Conservation (phyloP, 1,140 invertebrate species). For the Danaus melanippus region DNA sequence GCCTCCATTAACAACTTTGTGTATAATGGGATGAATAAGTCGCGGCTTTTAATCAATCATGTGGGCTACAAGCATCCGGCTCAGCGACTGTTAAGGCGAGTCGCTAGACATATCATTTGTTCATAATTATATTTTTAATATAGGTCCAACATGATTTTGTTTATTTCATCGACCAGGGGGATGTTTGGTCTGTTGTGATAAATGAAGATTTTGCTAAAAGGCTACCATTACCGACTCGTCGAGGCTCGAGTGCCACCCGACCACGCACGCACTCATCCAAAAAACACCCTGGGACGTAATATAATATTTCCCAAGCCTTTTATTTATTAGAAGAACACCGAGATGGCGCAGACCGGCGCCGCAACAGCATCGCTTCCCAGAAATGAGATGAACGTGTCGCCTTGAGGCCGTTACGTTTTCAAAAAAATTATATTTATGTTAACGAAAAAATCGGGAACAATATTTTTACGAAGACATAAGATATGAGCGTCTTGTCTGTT, state of each 20-base stretch:
- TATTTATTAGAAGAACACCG: slow-evolving; percentile 60
- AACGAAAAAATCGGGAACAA: slow-evolving; percentile 63
- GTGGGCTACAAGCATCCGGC: slow-evolving; percentile 47
- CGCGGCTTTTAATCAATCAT: slow-evolving; percentile 67
- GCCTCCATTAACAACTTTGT: slow-evolving; percentile 65
- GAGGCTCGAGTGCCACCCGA: slow-evolving; percentile 46
- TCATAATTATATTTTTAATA: slow-evolving; percentile 17
- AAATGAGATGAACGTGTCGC: slow-evolving; percentile 58
- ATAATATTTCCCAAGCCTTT: slow-evolving; percentile 70
- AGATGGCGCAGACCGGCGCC: slow-evolving; percentile 44
- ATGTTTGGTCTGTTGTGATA: too few species aligned
- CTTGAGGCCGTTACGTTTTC: slow-evolving; percentile 61
- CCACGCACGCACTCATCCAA: slow-evolving; percentile 56
- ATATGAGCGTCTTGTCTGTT: slow-evolving; percentile 55
- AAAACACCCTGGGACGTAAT: slow-evolving; percentile 65
- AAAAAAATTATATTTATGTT: slow-evolving; percentile 69
- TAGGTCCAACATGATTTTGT: too few species aligned
- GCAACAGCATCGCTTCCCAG: slow-evolving; percentile 62
- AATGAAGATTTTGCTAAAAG: too few species aligned
- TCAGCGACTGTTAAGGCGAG: slow-evolving; percentile 44
- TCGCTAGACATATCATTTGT: slow-evolving; percentile 19
- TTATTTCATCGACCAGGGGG: too few species aligned
- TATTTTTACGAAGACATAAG: slow-evolving; percentile 59
- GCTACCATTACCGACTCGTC: slow-evolving; percentile 14
- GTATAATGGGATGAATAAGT: slow-evolving; percentile 63